Evolutionary conservation across 2,888 invertebrate genomes (phyloP), one percentile per base, ranked within the genome.

Genomic region (Scaptomyza cyrtandrae): DNA sequence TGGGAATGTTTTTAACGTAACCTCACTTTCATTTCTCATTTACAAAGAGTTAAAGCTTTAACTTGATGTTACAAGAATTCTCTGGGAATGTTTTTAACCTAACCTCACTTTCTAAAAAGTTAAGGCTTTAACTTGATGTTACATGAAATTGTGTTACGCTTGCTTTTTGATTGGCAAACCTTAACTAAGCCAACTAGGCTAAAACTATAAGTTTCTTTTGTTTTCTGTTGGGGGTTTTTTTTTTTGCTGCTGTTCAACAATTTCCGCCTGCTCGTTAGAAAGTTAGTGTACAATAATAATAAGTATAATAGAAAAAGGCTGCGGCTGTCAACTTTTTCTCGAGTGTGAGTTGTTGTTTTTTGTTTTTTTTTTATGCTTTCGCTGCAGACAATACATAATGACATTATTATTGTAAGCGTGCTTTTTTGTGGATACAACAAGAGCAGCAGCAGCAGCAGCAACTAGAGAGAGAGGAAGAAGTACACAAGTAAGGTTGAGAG

Each of bases 401-500:
- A 70, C 80, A 86, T 86, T 86, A 85, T 86, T 86, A 86, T 85
- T 85, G 9, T 87, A 86, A 80, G 87, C 82, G 87, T 86, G 85
- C 87, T 86, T 86, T 86, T 86, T 86, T 86, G 87, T 86, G 87
- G 82, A 86, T 82, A 78, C 85, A 86, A 86, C 80, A 85, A 80
- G 68, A 78, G 75, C 65, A 67, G 70, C 43, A 43, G 43, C 5
- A 48, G 37, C 46, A 64, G n/a, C n/a, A n/a, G n/a, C n/a, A 65
- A 44, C 2, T 33, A 37, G 6, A 37, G n/a, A n/a, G 13, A 37
- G 6, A 6, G 46, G 24, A 31, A 14, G 63, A 55, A 63, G 14
- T 31, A 37, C 41, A 19, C 10, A 2, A 11, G 33, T 33, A 19
- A 19, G 19, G 19, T 19, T 19, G 19, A 19, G 33, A 6, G 16